These are phyloP conservation scores for Muscicapa comitata DNA, from an alignment of 2,797 vertebrate species.

Conservation along the genomic window DNA sequence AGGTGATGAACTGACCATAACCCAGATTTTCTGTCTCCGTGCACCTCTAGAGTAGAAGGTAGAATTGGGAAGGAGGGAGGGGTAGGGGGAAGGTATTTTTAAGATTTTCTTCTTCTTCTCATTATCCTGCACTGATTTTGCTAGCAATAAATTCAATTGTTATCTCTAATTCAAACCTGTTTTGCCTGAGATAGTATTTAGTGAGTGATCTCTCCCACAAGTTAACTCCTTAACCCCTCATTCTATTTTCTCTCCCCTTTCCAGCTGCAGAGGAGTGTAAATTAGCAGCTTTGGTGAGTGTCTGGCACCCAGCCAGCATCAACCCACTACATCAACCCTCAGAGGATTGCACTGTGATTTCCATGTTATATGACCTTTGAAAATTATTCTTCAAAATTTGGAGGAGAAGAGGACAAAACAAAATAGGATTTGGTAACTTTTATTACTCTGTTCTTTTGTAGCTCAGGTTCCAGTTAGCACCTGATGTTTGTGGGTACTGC, in stretches of 20 bases:
- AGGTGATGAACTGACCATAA: no score
- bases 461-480: not conserved
- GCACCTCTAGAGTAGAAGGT: rapidly evolving
- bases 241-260: not conserved
- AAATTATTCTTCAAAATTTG: not conserved
- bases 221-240: not conserved
- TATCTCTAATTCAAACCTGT: not conserved
- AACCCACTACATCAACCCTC: not conserved
- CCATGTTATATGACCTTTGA: not conserved
- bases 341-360: not conserved
- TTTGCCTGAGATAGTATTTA: not conserved
- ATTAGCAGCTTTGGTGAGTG: not conserved
- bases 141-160: not conserved
- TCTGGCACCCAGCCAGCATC: not conserved
- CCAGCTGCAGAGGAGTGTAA: not conserved
- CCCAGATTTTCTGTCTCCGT: not conserved
- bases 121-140: not conserved
- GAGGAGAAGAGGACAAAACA: not conserved
- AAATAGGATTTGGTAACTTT: not conserved
- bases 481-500: not conserved
- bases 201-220: not conserved
- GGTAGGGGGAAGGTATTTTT: not conserved
- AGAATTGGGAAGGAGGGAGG: not conserved
- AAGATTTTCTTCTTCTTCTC: not conserved
- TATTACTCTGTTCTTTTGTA: not conserved